Percentiles rank a stretch among this genome's conserved stretches.
These are phyloP conservation scores for Ichneumoninae sp. DNA, from an alignment of 2,888 invertebrate species.

Conservation along the genomic window DNA sequence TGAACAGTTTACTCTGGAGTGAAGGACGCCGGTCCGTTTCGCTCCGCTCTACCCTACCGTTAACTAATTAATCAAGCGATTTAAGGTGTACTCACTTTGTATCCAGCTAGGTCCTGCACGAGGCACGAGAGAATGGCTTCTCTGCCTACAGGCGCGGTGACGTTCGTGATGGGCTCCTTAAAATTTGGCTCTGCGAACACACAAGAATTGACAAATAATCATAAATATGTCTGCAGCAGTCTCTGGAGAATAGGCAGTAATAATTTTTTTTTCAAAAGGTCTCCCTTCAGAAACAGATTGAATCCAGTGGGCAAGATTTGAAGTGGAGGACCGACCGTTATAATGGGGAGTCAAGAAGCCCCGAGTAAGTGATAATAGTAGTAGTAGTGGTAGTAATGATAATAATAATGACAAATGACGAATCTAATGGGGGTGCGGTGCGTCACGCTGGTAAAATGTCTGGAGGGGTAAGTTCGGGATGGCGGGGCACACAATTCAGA, in stretches of 20 bases:
- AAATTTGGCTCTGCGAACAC: slow-evolving; percentile 92
- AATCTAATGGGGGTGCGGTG: slow-evolving; percentile 51
- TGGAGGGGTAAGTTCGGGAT: slow-evolving; percentile 34
- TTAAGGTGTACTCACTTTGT: slow-evolving; percentile 88
- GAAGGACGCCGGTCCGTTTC: no score
- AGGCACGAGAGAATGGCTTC: slow-evolving; percentile 93
- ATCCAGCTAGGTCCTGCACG: slow-evolving; percentile 92
- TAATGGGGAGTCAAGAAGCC: neutral
- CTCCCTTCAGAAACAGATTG: slow-evolving; percentile 24
- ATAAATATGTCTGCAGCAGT: neutral
- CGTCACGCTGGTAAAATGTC: slow-evolving; percentile 59
- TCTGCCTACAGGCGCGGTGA: slow-evolving; percentile 93
- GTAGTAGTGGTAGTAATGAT: slow-evolving; percentile 14
- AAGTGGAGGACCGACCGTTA: slow-evolving; percentile 1
- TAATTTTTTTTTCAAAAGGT: neutral
- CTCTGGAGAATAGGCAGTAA: neutral
- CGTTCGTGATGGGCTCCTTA: slow-evolving; percentile 92
- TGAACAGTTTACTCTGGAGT: no score
- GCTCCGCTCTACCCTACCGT: neutral
- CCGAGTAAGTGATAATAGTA: slow-evolving; percentile 44
- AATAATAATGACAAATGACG: slow-evolving; percentile 51
- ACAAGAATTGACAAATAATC: slow-evolving; percentile 64
- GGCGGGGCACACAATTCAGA: slow-evolving; percentile 27
- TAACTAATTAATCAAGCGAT: neutral
- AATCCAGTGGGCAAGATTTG: neutral